These are phyloP conservation scores for Acrossocheilus fasciatus DNA, from an alignment of 2,797 vertebrate species.

Conservation along the genomic window DNA sequence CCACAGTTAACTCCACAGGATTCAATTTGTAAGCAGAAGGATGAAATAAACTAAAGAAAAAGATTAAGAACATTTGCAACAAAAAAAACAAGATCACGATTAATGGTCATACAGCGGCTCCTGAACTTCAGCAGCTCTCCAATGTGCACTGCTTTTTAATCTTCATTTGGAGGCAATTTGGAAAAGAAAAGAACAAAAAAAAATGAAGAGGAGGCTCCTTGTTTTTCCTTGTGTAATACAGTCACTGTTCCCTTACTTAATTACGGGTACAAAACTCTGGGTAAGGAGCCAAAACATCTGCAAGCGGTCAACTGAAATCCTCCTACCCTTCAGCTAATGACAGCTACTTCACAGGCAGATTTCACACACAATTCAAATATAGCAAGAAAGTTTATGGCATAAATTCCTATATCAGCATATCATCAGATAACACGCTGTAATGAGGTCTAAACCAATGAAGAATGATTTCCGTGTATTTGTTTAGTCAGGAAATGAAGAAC, in stretches of 20 bases:
- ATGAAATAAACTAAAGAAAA: constrained; percentile 20
- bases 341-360: constrained; percentile 17
- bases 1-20: constrained; percentile 9
- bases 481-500: constrained; percentile 48
- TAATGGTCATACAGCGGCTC: neutral
- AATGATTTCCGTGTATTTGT: constrained; percentile 33
- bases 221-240: constrained; percentile 57
- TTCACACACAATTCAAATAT: constrained; percentile 36
- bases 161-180: constrained; percentile 47
- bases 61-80: constrained; percentile 25
- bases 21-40: constrained; percentile 20
- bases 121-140: neutral
- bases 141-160: constrained; percentile 47
- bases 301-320: constrained; percentile 62
- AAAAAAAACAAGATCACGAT: constrained; percentile 3
- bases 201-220: constrained; percentile 51
- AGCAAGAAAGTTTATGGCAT: constrained; percentile 27
- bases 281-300: constrained; percentile 69
- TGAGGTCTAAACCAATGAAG: constrained; percentile 36
- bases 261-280: constrained; percentile 46
- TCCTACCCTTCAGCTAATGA: constrained; percentile 11
- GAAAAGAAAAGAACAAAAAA: neutral
- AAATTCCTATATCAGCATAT: constrained; percentile 28
- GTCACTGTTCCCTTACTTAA: constrained; percentile 64
- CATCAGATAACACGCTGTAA: constrained; percentile 33